These are phyloP conservation scores for Polypedilum vanderplanki DNA, from an alignment of 1,140 invertebrate genomes.

Conservation along the genomic window DNA sequence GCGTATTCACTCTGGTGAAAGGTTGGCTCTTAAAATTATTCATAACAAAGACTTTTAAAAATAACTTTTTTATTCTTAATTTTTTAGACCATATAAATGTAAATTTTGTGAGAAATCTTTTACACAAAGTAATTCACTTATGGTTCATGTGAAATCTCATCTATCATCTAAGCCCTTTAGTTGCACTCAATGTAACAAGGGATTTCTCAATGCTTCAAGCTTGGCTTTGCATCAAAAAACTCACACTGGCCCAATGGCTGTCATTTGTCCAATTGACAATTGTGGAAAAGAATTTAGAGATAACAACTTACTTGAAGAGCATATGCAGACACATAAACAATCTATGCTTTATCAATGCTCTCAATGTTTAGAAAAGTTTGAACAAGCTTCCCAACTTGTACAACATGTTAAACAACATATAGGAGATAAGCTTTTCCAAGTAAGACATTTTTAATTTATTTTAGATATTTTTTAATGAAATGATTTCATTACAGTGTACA, in stretches of 20 bases:
- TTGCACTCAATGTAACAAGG: constrained; percentile 52
- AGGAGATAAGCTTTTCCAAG: background rate
- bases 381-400: constrained; percentile 51
- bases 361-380: constrained; percentile 54
- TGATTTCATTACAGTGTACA: constrained; percentile 52
- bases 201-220: constrained; percentile 42
- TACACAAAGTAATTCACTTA: constrained; percentile 60
- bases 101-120: constrained; percentile 53
- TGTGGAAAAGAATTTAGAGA: constrained; percentile 42
- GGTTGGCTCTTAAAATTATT: constrained; percentile 38
- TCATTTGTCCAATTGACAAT: constrained; percentile 36
- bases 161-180: constrained; percentile 61
- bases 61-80: background rate
- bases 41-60: background rate
- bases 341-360: constrained; percentile 48
- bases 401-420: constrained; percentile 56
- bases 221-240: constrained; percentile 40
- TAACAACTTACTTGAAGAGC: constrained; percentile 40
- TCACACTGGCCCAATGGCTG: constrained; percentile 38
- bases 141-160: constrained; percentile 62
- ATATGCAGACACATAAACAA: constrained; percentile 41
- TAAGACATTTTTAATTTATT: background rate
- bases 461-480: background rate
- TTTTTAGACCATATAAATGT: constrained; percentile 40
- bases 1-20: constrained; percentile 80